Base-by-base conservation (phyloP, 2,113 vertebrate species). In the Geothlypis trichas region DNA sequence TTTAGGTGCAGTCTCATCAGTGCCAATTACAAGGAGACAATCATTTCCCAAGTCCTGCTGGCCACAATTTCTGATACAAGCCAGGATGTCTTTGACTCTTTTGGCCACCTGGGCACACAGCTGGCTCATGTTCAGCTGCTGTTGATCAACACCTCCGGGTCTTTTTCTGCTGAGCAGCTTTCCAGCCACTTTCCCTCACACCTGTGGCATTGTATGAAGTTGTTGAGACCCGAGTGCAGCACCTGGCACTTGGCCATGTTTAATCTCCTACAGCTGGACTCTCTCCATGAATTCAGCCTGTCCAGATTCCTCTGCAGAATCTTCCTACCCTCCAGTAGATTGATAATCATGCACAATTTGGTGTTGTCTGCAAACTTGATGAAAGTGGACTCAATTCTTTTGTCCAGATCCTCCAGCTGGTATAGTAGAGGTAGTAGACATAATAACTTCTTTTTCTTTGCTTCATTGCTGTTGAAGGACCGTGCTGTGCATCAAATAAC, bases 201-300 rank as follows among this genome's bases (percentile, higher is more conserved):
- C 16, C 11, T 47, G 24, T 54, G 33, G 16, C 23, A 59, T 26
- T 47, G 3, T 54, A 15, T 54, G 19, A 23, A 6, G 20, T 16
- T 41, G 15, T 9, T 35, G 14, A 15, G 71, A 61, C 11, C 5
- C 0, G 0, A 47, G 13, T 41, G 41, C n/a, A 35, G 28, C 31
- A n/a, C 52, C 39, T 19, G 14, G 16, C 16, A 54, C 20, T 61
- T 26, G 39, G 5, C 20, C 15, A 9, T 19, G 30, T 30, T 68
- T 33, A 61, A 47, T 59, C 24, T 61, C 16, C 13, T 61, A 6
- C 14, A 61, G 15, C 0, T 54, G n/a, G 14, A 54, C 13, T 61
- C 10, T 37, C 8, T 30, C 37, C 37, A 44, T 33, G 33, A 13
- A 52, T 66, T 30, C 44, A 44, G 15, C 15, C 35, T 28, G 7